Evolutionary conservation across 2,797 vertebrate species (phyloP).

Genomic region (Mallotus villosus): DNA sequence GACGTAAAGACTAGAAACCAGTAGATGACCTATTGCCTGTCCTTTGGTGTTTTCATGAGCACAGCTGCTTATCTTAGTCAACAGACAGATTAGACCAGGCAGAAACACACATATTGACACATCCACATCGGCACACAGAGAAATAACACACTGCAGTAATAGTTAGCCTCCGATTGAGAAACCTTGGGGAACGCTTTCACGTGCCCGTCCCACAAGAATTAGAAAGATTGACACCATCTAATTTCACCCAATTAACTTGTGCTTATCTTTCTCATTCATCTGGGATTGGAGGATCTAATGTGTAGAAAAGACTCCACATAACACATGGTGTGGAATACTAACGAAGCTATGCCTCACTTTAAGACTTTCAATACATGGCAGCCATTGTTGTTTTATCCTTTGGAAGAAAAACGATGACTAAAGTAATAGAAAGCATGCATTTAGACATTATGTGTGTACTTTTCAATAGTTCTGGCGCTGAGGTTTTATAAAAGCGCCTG

Average conservation of each 20-base stretch:
- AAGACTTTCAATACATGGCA: no score
- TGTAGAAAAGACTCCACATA: neutral
- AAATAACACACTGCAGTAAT: neutral
- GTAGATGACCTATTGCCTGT: no score
- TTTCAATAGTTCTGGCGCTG: no score
- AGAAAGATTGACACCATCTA: neutral
- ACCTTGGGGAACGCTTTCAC: neutral
- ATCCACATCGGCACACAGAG: neutral
- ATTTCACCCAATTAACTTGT: neutral
- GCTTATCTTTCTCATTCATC: neutral
- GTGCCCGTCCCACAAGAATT: neutral
- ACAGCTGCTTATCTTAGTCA: neutral
- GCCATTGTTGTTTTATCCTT: no score
- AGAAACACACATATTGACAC: neutral
- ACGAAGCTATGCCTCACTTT: neutral
- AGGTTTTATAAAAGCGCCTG: neutral
- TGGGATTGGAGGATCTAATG: neutral
- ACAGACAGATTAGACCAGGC: neutral
- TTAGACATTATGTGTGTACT: no score
- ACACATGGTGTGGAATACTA: neutral
- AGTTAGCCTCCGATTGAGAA: neutral
- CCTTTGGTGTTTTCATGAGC: neutral
- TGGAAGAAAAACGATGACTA: no score
- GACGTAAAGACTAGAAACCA: neutral
- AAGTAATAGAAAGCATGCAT: no score